A percentile compares a stretch with the other conserved stretches of the same genome.
These are phyloP conservation scores for Pristis pectinata DNA, from an alignment of 2,797 vertebrate species.

Conservation along the genomic window DNA sequence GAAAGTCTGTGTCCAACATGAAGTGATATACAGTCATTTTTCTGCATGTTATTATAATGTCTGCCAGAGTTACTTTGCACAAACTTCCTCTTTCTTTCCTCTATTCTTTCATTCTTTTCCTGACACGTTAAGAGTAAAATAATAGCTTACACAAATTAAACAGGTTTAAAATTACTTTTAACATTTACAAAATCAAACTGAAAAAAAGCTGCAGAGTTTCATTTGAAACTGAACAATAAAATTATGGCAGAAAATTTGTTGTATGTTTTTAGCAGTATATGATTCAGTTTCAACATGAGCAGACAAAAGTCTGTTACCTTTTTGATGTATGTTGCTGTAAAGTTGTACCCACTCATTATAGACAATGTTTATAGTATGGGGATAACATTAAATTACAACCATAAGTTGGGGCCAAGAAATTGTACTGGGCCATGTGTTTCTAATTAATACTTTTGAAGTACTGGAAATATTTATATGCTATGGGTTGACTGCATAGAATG, in stretches of 20 bases:
- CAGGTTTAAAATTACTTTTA: neutral
- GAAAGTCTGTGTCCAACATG: neutral
- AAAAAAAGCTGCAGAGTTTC: neutral
- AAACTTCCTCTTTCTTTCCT: neutral
- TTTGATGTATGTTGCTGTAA: slow-evolving; percentile 37
- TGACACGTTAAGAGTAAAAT: neutral
- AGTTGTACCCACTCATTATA: slow-evolving; percentile 47
- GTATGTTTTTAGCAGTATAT: neutral
- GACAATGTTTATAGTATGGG: slow-evolving; percentile 64
- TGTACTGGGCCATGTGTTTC: slow-evolving; percentile 61
- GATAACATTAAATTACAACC: slow-evolving; percentile 67
- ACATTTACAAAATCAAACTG: neutral
- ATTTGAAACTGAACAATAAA: neutral
- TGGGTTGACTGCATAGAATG: slow-evolving; percentile 56
- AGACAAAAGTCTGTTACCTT: slow-evolving; percentile 33
- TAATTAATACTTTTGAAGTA: slow-evolving; percentile 67
- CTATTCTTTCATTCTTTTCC: neutral
- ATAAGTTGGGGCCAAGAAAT: slow-evolving; percentile 50
- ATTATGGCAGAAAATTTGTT: slow-evolving; percentile 37
- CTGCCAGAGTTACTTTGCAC: neutral
- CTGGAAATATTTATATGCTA: slow-evolving; percentile 65
- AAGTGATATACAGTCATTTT: neutral
- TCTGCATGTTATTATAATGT: neutral
- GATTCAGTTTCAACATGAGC: slow-evolving; percentile 31
- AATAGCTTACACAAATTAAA: neutral